phyloP scores from a whole-genome alignment of 1,140 invertebrate species.

The Drosophila sechellia region DNA sequence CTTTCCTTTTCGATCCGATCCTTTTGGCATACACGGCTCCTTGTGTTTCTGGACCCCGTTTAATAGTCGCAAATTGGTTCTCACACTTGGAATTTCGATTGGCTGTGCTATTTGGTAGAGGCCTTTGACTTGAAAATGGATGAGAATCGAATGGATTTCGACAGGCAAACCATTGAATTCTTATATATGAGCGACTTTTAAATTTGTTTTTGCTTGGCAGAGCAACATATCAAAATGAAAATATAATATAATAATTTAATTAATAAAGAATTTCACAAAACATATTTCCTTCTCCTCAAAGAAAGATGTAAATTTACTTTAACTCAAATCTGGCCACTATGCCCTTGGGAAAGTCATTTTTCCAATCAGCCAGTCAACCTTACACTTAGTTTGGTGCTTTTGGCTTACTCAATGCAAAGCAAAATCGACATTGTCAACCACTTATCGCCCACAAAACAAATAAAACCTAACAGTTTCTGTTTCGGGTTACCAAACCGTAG shows the following conservation, averaged over 20 bases:
- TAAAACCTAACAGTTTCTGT: constrained; percentile 66
- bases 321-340: background rate
- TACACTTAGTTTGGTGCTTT: constrained; percentile 21
- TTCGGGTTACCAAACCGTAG: constrained; percentile 26
- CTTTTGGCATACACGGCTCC: constrained; percentile 26
- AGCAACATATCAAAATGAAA: too few relatives aligned
- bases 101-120: constrained; percentile 50
- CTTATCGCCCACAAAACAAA: constrained; percentile 75
- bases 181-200: background rate
- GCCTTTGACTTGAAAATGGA: constrained; percentile 37
- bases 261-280: too few relatives aligned
- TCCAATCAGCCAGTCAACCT: constrained; percentile 27
- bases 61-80: constrained; percentile 80
- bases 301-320: too few relatives aligned
- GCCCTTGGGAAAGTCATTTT: background rate
- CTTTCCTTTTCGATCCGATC: constrained; percentile 31
- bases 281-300: too few relatives aligned
- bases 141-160: constrained; percentile 30
- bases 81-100: constrained; percentile 68
- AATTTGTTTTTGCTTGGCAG: background rate
- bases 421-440: constrained; percentile 62
- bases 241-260: too few relatives aligned
- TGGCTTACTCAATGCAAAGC: constrained; percentile 26
- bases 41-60: constrained; percentile 71
- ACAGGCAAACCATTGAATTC: background rate